Base-by-base conservation (phyloP, 2,113 vertebrate genomes). In the Sardina pilchardus region DNA sequence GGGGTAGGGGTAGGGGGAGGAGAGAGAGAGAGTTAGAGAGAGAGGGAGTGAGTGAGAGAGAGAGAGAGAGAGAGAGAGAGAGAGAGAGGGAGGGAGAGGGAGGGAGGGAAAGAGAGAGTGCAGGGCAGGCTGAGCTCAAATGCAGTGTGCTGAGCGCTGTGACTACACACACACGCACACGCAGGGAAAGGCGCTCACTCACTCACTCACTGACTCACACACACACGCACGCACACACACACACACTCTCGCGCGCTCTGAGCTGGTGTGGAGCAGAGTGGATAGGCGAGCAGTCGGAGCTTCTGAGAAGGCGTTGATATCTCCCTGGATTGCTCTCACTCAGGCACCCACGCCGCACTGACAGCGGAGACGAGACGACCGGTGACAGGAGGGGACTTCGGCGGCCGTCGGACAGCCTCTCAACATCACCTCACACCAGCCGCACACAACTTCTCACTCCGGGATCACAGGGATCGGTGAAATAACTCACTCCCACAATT, bases 121-220 rank as follows among this genome's bases (percentile, higher is more conserved):
- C 43, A 86, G 83, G 83, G 85, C 85, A 86, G 87, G 88, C 87
- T 90, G 71, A 17, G 30, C 71, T 78, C 71, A 78, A 16, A 78
- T 9, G 10, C 71, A 78, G 71, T 78, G 71, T 34, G 34, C 34
- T 30, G 30, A 82, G 44, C 44, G 42, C 14, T 48, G 10, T 42
- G 34, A 7, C 36, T 36, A 12, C 42, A 56, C 36, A 26, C 82
- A 59, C 19, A 12, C 24, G 36, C 36, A 26, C 82, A 59, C 19
- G 19, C 53, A 59, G 19, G 19, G 21, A 24, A 6, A 59, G 53
- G 53, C 53, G 17, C 50, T 53, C 50, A 53, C 50, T 24, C 19
- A 59, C 3, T 7, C 53, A 7, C 48, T 50, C 48, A 3, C 48
- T 16, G 14, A 10, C 39, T 21, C 36, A n/a, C 82, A 83, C 82